These are phyloP conservation scores for Lagria hirta DNA, from an alignment of 2,888 invertebrate genomes.

Conservation along the genomic window DNA sequence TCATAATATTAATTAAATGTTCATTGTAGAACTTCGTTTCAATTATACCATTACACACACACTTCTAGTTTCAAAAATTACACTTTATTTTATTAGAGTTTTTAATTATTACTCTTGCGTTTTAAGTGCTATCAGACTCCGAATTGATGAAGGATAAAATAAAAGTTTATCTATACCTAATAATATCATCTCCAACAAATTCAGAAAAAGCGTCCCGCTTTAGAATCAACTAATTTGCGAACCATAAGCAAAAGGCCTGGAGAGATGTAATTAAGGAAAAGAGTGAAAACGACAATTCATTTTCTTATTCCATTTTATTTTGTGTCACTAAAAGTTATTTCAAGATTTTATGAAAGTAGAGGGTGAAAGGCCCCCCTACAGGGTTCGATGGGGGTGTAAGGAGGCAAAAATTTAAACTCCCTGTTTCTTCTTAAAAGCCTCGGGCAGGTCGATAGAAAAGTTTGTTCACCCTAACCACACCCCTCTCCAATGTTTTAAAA, in stretches of 20 bases:
- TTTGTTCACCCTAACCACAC: constrained; percentile 45
- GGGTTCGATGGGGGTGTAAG: constrained; percentile 3
- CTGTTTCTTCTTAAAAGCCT: constrained; percentile 43
- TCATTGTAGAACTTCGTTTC: too few relatives aligned
- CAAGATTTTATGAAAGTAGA: constrained; percentile 43
- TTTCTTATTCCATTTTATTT: constrained; percentile 46
- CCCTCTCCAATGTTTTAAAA: constrained; percentile 42
- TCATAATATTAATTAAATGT: too few relatives aligned
- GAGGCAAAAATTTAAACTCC: constrained; percentile 44
- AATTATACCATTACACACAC: too few relatives aligned
- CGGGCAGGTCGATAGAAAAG: constrained; percentile 48
- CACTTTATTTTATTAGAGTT: too few relatives aligned
- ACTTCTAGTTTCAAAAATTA: too few relatives aligned
- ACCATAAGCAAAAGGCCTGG: too few relatives aligned
- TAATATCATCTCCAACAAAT: too few relatives aligned
- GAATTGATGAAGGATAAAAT: too few relatives aligned
- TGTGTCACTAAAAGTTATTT: constrained; percentile 47
- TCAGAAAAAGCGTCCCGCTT: neutral
- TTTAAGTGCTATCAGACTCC: too few relatives aligned
- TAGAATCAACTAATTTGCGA: neutral
- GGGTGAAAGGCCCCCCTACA: constrained; percentile 9
- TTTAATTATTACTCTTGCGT: too few relatives aligned
- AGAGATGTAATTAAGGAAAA: constrained; percentile 42
- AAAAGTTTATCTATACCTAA: too few relatives aligned
- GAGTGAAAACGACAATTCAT: constrained; percentile 47